These are phyloP conservation scores for Corythornis madagascariensis DNA, from an alignment of 2,113 vertebrate species.

Conservation along the genomic window DNA sequence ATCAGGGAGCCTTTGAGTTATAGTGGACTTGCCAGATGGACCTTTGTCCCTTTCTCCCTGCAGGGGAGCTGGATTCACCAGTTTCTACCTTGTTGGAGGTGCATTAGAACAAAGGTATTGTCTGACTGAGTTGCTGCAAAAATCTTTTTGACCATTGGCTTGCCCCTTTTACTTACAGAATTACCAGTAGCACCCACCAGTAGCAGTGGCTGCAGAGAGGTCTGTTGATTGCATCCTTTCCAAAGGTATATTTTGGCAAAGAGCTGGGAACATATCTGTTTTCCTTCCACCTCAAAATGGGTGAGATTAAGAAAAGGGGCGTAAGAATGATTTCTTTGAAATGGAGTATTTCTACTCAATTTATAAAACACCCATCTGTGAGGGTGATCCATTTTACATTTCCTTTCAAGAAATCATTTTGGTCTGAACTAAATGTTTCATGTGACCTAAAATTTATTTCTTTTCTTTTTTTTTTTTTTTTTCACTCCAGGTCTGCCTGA, in stretches of 20 bases:
- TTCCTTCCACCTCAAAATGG: not conserved
- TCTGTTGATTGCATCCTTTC: not conserved
- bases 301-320: not conserved
- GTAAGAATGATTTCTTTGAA: not conserved
- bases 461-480: not conserved
- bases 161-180: not conserved
- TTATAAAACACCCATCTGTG: not conserved
- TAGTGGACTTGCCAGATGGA: not conserved
- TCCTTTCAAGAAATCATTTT: conserved; percentile 9
- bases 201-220: not conserved
- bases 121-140: not conserved
- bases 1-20: not conserved
- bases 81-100: not conserved
- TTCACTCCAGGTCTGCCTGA: not conserved
- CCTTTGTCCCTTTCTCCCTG: not conserved
- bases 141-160: not conserved
- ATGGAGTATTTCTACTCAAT: not conserved
- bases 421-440: not conserved
- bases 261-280: not conserved
- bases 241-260: not conserved
- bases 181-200: not conserved
- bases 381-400: conserved; percentile 9
- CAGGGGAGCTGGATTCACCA: not conserved
- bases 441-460: not conserved
- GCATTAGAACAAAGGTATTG: not conserved